Base-by-base conservation (phyloP, 2,797 vertebrate genomes). In the Cuniculus paca region DNA sequence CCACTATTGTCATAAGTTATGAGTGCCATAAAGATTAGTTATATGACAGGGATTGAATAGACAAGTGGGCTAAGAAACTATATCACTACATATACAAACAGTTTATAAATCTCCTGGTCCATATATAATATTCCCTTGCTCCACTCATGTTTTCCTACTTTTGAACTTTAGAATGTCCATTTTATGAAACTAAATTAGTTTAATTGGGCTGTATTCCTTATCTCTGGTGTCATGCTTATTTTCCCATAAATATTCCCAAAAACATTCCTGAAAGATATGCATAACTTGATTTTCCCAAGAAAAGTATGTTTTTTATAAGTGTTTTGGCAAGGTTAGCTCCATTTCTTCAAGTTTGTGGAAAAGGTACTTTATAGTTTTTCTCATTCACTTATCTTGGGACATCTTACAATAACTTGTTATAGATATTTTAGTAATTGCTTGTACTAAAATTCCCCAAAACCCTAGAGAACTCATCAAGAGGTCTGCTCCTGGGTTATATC, bases 231-330 rank as follows among this genome's bases (percentile, higher is more conserved):
- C 92, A 95, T 68, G 26, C 45, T 97, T 92, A 88, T 28, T 82
- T 50, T 91, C 85, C 17, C 63, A 56, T 92, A 96, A 97, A 91
- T 96, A 96, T 96, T 96, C 96, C 86, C 9, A 36, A 89, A 97
- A 94, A 96, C 88, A 93, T 95, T 96, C 82, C 87, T 94, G 54
- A 95, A 96, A 94, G 28, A 91, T 88, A 95, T 14, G n/a, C 19
- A 89, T 34, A 96, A 60, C 72, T 97, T 45, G 81, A 2, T 95
- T 96, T 97, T 96, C 54, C 77, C 86, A 70, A 87, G 74, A 83
- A 80, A 92, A 92, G 52, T 90, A 2, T 79, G 95, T 90, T 96
- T 97, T 16, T 48, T 78, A 74, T 45, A 92, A 95, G 68, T 82
- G 50, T 95, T 97, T 95, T 95, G 93, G 80, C 88, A 96, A 91